Evolutionary conservation across 2,113 vertebrate genomes (phyloP).

Genomic region (Cromileptes altivelis): DNA sequence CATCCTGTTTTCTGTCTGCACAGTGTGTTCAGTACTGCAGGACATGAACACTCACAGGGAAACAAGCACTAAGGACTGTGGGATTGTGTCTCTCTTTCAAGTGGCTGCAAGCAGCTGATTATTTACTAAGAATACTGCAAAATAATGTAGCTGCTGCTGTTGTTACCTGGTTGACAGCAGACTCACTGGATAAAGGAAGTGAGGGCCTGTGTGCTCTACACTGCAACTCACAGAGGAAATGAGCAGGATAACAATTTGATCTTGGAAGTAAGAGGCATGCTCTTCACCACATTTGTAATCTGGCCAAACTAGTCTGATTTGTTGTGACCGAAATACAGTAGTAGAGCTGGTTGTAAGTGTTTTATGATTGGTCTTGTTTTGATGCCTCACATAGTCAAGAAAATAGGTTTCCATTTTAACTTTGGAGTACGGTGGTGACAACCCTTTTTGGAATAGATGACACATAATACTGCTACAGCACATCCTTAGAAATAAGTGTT

Average conservation of each 20-base stretch:
- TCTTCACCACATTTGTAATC: not conserved
- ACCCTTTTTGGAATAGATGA: not conserved
- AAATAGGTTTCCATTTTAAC: not conserved
- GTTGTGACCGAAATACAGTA: constrained; percentile 1
- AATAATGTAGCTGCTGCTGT: constrained; percentile 28
- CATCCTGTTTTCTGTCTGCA: constrained; percentile 50
- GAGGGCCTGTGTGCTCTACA: not conserved
- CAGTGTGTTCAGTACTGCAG: constrained; percentile 19
- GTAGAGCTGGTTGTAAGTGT: not conserved
- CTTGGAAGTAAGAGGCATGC: not conserved
- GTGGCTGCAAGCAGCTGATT: constrained; percentile 52
- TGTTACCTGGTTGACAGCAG: constrained; percentile 32
- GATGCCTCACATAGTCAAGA: not conserved
- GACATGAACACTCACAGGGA: constrained; percentile 35
- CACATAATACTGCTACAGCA: not conserved
- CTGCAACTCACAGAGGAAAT: constrained; percentile 18
- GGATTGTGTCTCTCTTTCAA: constrained; percentile 36
- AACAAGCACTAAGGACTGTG: constrained; percentile 26
- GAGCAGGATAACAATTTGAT: constrained; percentile 22
- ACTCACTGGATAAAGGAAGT: constrained; percentile 8
- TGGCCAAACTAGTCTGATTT: constrained; percentile 12
- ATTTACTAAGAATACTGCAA: constrained; percentile 32
- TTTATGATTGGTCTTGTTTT: constrained; percentile 24
- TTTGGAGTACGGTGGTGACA: not conserved
- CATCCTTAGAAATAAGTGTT: no score